Percentiles rank a stretch among this genome's conserved stretches.
Evolutionary conservation across 2,797 vertebrate species (phyloP).

Genomic region (Falco berigora): DNA sequence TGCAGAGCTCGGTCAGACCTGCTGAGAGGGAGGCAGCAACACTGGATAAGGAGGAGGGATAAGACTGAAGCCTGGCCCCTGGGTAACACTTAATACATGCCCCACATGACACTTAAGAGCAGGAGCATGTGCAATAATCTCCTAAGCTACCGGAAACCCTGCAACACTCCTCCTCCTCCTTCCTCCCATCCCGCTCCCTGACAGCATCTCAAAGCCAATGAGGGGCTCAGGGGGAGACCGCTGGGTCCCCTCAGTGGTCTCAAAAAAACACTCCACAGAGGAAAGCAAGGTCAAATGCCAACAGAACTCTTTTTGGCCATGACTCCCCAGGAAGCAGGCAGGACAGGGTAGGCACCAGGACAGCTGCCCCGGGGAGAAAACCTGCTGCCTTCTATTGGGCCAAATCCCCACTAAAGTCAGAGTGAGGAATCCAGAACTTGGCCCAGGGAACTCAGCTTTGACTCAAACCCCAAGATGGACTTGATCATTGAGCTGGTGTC

Average conservation of each 20-base stretch:
- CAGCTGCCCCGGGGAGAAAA: neutral
- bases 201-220: neutral
- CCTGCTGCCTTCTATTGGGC: neutral
- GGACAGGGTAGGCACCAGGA: neutral
- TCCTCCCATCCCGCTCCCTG: neutral
- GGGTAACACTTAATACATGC: neutral
- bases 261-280: neutral
- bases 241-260: neutral
- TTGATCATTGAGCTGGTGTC: neutral
- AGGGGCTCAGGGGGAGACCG: neutral
- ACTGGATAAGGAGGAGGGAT: neutral
- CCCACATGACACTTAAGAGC: slow-evolving; percentile 32
- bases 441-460: neutral
- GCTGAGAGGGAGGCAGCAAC: neutral
- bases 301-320: neutral
- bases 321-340: neutral
- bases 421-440: neutral
- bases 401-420: neutral
- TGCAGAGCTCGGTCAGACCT: neutral
- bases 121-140: slow-evolving; percentile 34
- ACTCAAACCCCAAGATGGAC: neutral
- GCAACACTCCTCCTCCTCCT: neutral
- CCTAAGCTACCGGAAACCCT: slow-evolving; percentile 30
- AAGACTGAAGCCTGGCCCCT: neutral
- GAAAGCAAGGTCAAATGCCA: neutral